These are phyloP conservation scores for Drosophila emarginata DNA, from an alignment of 2,888 invertebrate species.

Conservation along the genomic window DNA sequence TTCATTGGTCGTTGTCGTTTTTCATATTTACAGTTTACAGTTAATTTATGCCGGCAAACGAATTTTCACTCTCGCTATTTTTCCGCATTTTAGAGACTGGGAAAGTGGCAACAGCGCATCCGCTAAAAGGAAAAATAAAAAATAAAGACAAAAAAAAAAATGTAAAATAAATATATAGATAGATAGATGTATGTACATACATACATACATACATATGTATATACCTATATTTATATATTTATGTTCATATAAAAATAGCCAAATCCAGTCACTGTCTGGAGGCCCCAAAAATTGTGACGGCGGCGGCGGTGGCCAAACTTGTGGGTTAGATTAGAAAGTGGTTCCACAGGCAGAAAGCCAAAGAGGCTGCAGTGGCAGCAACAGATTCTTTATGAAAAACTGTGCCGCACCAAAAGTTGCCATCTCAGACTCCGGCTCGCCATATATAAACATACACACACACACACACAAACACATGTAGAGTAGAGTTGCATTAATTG, in stretches of 20 bases:
- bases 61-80: constrained; percentile 70
- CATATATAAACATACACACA: constrained; percentile 8
- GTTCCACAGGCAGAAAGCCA: constrained; percentile 29
- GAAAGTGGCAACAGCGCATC: constrained; percentile 58
- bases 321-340: constrained; percentile 68
- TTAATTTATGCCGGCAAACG: constrained; percentile 64
- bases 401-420: constrained; percentile 38
- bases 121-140: constrained; percentile 46
- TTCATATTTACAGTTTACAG: constrained; percentile 53
- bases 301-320: constrained; percentile 43
- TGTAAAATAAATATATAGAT: constrained; percentile 23
- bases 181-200: constrained; percentile 31
- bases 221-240: neutral
- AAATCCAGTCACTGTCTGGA: constrained; percentile 48
- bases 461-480: neutral
- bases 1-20: constrained; percentile 15
- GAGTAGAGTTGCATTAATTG: constrained; percentile 48
- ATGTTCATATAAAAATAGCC: constrained; percentile 49
- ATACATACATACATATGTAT: too few species aligned
- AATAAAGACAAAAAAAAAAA: neutral
- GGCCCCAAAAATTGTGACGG: constrained; percentile 49
- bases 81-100: constrained; percentile 67
- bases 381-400: constrained; percentile 58
- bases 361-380: constrained; percentile 25
- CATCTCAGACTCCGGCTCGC: constrained; percentile 10